Evolutionary conservation across 2,113 vertebrate species (phyloP), one percentile per base, ranked within the genome.

Genomic region (Stigmatopora argus): DNA sequence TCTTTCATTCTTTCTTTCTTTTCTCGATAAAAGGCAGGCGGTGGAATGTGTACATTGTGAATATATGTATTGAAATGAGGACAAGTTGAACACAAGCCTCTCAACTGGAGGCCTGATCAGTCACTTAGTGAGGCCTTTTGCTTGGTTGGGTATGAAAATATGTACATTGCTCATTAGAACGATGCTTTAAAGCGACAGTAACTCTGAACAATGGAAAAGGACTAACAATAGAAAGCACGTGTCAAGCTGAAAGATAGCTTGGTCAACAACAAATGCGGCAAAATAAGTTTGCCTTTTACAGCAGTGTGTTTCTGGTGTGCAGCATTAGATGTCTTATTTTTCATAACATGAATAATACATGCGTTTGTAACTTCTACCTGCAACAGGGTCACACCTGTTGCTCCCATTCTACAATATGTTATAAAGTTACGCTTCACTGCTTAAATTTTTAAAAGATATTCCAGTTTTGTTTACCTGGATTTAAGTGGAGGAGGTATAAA

Each of bases 291-390:
- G 19, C 44, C 19, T 45, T 61, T 34, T 12, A 58, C 44, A 19
- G 56, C 55, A 60, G 31, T 55, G 53, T n/a, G 4, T 77, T 62
- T 81, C 72, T 7, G 47, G 44, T 83, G 86, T 10, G 21, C 3
- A 44, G 41, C 74, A 73, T 57, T 65, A 47, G 21, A 71, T 83
- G 66, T 85, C 80, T 87, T 87, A 77, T 83, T 88, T 86, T 85
- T 79, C 80, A 87, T 79, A 89, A 90, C 81, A 80, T 91, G 70
- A 90, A 92, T 91, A 87, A 90, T 92, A 87, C 79, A 90, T 90
- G 84, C 75, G 85, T 80, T 62, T 81, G 85, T 85, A 84, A 87
- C 81, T 72, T 79, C 81, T 73, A 69, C 78, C 78, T 72, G 59
- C 38, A 49, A 35, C 83, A 73, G 84, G 65, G 73, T 86, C 81